Percentiles rank a stretch among this genome's conserved stretches.
Evolutionary conservation across 1,140 invertebrate species (phyloP).

Genomic region (Cecropterus lyciades): DNA sequence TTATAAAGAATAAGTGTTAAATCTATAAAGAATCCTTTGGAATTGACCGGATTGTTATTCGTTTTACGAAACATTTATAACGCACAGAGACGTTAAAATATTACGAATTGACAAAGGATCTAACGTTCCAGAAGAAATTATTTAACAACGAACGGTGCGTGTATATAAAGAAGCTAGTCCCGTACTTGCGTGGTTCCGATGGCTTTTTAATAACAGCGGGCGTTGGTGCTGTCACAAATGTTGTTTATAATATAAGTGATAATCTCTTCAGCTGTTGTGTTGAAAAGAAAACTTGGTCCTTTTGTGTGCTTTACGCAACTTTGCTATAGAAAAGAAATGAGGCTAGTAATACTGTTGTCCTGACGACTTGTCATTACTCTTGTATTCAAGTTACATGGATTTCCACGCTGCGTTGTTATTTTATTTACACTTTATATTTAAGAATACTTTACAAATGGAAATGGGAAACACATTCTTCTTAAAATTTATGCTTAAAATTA

Average conservation of each 20-base stretch:
- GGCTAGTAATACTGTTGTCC: constrained; percentile 17
- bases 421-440: no score
- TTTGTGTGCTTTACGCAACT: constrained; percentile 5
- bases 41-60: no score
- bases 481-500: no score
- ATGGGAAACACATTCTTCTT: no score
- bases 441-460: no score
- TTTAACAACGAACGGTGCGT: neutral
- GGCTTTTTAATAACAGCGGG: constrained; percentile 7
- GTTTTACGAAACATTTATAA: no score
- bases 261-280: constrained; percentile 17
- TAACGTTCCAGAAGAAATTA: neutral
- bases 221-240: constrained; percentile 3
- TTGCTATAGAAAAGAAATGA: constrained; percentile 13
- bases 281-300: constrained; percentile 21
- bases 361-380: neutral
- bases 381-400: no score
- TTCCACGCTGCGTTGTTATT: no score
- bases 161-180: neutral
- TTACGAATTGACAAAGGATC: neutral
- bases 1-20: no score
- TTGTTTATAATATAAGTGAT: constrained; percentile 18
- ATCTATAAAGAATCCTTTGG: no score
- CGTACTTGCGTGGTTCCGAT: neutral
- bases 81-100: no score